Evolutionary conservation across 2,797 vertebrate species (phyloP).

Genomic region (Sebastes cheni): DNA sequence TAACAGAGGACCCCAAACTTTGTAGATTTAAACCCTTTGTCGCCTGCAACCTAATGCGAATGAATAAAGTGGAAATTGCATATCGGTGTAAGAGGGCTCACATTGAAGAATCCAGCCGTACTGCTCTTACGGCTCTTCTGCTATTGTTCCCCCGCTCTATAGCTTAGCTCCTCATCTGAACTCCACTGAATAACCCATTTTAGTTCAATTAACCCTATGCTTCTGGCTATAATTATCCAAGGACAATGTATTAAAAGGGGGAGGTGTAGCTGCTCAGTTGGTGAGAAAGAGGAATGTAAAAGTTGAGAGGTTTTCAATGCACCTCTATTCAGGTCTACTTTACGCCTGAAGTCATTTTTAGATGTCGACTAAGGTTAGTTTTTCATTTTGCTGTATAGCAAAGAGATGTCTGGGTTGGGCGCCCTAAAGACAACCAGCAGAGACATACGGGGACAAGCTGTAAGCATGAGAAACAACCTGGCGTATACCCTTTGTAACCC

Average conservation of each 20-base stretch:
- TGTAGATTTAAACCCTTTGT: not conserved
- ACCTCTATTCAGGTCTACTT: conserved; percentile 11
- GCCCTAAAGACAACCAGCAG: not conserved
- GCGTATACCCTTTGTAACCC: conserved; percentile 10
- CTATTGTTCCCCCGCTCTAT: conserved; percentile 50
- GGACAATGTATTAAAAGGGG: conserved; percentile 60
- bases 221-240: conserved; percentile 75
- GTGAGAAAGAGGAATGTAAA: conserved; percentile 33
- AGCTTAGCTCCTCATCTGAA: conserved; percentile 41
- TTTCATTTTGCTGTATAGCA: conserved; percentile 23
- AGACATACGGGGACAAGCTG: not conserved
- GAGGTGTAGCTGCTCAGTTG: conserved; percentile 24
- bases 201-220: conserved; percentile 77
- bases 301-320: conserved; percentile 42
- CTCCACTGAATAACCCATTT: conserved; percentile 66
- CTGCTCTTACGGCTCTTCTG: conserved; percentile 26
- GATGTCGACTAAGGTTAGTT: conserved; percentile 20
- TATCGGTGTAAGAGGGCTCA: not conserved
- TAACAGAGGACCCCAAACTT: not conserved
- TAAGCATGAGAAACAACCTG: conserved; percentile 43
- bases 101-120: conserved; percentile 18
- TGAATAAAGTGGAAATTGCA: conserved; percentile 37
- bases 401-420: not conserved
- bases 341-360: conserved; percentile 45
- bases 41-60: not conserved